Evolutionary conservation across 2,888 invertebrate genomes (phyloP), one percentile per base, ranked within the genome.

Genomic region (Dynastes hyllus): DNA sequence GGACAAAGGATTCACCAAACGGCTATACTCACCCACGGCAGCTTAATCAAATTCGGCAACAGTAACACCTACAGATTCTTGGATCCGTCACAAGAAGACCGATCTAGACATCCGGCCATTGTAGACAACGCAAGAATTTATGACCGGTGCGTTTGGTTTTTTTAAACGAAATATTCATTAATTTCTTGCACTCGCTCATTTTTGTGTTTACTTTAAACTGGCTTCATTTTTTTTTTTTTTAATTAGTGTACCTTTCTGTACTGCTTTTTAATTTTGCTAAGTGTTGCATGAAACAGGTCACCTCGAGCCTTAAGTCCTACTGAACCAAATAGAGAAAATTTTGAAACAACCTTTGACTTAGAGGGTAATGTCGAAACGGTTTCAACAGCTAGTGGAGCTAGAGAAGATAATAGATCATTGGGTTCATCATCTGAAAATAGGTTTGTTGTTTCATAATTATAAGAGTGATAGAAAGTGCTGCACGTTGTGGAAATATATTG

Each of bases 331-430:
- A 93, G 94, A 84, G 94, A 95, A 88, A 95, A 94, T 89, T 94
- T 94, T 87, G 95, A 94, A 88, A 95, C 96, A 16, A 96, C 95
- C 50, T 97, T 96, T 89, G 97, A 97, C 89, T 92, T 96, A 85
- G 97, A 97, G 87, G 97, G 96, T 81, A 96, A 96, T 89, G 95
- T 97, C 81, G 97, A 97, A 89, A 97, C 97, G 3, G 94, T 96
- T 85, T 96, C 96, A 83, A 95, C 95, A 82, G 95, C 96, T 88
- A 95, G 95, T 88, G 92, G 94, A 77, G 94, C 94, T 86, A 93
- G 94, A 85, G 94, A 94, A 70, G 91, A 92, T 82, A 90, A 89
- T 79, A 87, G 91, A 80, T 90, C 91, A 8, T 88, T 91, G 81
- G 94, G 95, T 84, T 95, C 95, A 32, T 93, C 93, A 85, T 95